Conservation (phyloP, 1,140 invertebrate genomes). For the Saccostrea cuccullata region DNA sequence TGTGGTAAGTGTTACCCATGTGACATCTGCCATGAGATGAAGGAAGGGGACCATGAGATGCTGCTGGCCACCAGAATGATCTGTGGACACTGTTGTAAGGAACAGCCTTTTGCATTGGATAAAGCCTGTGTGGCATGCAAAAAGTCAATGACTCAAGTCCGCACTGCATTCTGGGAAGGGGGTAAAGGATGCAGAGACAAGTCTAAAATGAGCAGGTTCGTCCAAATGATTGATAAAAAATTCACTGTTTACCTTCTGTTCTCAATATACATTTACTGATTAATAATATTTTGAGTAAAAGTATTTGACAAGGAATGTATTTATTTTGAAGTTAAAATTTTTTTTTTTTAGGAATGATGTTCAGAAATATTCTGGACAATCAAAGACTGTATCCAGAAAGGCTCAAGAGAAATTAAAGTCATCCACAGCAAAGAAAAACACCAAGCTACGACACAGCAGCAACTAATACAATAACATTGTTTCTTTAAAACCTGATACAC, state of each 20-base stretch:
- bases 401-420: slow-evolving; percentile 61
- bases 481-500: too few species aligned
- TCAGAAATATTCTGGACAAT: slow-evolving; percentile 72
- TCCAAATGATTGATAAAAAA: background rate
- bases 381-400: slow-evolving; percentile 73
- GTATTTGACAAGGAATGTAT: background rate
- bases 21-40: slow-evolving; percentile 78
- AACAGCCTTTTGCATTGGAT: slow-evolving; percentile 75
- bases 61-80: slow-evolving; percentile 77
- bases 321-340: background rate
- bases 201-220: slow-evolving; percentile 75
- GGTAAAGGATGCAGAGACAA: slow-evolving; percentile 79
- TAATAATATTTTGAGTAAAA: background rate
- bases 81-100: slow-evolving; percentile 79
- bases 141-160: slow-evolving; percentile 68
- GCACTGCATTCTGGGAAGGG: slow-evolving; percentile 78
- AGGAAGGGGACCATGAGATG: slow-evolving; percentile 77
- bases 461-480: background rate
- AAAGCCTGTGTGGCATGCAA: slow-evolving; percentile 74
- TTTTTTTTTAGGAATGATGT: slow-evolving; percentile 69
- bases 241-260: too few species aligned
- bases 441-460: slow-evolving; percentile 9
- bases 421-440: slow-evolving; percentile 61
- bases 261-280: background rate
- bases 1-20: slow-evolving; percentile 79